Evolutionary conservation across 1,140 invertebrate species (phyloP), one percentile per base, ranked within the genome.

Genomic region (Brachystomella parvula): DNA sequence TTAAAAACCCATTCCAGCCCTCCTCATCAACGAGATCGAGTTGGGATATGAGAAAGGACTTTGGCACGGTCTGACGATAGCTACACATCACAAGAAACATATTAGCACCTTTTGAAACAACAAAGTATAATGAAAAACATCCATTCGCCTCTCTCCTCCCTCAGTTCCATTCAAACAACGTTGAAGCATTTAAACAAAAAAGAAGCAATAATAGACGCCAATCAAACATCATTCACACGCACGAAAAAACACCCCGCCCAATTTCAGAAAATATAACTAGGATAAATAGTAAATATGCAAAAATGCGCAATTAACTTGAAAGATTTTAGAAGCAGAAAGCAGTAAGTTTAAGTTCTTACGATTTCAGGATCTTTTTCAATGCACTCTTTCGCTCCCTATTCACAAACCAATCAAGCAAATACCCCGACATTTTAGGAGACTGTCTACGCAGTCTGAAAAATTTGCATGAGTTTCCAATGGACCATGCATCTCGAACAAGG

Each of bases 391-490:
- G 82, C 77, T 96, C 93, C 75, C 94, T 82, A 57, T 93, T 87
- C 75, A 93, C 84, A 83, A 98, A 97, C 94, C 94, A 96, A 79
- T 98, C 94, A 79, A 98, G 91, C 59, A 99, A 83, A 80, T 92
- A 96, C 29, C 89, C 89, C n/a, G 91, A 87, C 95, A 98, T 98
- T 76, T 89, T 84, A 12, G 96, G 96, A 26, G 95, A 88, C 57
- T 77, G 78, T 67, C 83, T 83, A 79, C 96, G 97, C 53, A 98
- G 80, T 74, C 87, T 83, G 82, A 98, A 98, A 79, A 98, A 90
- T 77, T 84, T 87, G 78, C 91, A 87, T 78, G 92, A 94, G 81
- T 96, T 96, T 72, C 86, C 86, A 68, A 92, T 82, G 66, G 88
- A 87, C 94, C 94, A 98, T 9, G 94, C 92, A 67, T 88, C 88